Conservation (phyloP, 1,140 invertebrate genomes). For the Rhagoletis pomonella region DNA sequence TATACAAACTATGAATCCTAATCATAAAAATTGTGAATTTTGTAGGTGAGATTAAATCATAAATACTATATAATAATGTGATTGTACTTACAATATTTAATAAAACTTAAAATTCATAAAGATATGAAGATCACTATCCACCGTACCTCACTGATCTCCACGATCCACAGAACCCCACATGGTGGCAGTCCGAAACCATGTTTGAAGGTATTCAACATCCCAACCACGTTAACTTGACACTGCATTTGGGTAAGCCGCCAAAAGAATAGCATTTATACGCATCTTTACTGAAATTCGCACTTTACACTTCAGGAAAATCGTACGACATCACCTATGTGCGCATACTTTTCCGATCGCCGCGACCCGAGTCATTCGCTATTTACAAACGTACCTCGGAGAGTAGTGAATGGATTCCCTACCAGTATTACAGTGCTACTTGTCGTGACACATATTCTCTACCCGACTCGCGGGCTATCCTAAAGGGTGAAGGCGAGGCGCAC, state of each 20-base stretch:
- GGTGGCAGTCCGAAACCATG: constrained; percentile 99
- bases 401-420: constrained; percentile 94
- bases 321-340: constrained; percentile 98
- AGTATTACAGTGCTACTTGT: constrained; percentile 96
- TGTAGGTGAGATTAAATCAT: too few species aligned
- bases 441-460: constrained; percentile 90
- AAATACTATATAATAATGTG: too few species aligned
- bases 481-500: constrained; percentile 86
- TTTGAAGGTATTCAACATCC: constrained; percentile 92
- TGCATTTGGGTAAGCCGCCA: constrained; percentile 85
- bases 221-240: constrained; percentile 92
- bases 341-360: constrained; percentile 93
- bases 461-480: constrained; percentile 81
- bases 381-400: constrained; percentile 90
- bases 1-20: too few species aligned
- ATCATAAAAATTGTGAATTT: too few species aligned
- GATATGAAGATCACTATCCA: constrained; percentile 68
- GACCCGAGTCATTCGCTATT: constrained; percentile 98
- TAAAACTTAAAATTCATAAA: too few species aligned
- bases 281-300: neutral
- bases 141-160: constrained; percentile 93
- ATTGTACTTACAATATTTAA: too few species aligned
- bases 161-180: constrained; percentile 90
- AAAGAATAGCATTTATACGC: neutral
- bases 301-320: constrained; percentile 84